Evolutionary conservation across 2,113 vertebrate genomes (phyloP), one percentile per base, ranked within the genome.

Genomic region (Aythya baeri): DNA sequence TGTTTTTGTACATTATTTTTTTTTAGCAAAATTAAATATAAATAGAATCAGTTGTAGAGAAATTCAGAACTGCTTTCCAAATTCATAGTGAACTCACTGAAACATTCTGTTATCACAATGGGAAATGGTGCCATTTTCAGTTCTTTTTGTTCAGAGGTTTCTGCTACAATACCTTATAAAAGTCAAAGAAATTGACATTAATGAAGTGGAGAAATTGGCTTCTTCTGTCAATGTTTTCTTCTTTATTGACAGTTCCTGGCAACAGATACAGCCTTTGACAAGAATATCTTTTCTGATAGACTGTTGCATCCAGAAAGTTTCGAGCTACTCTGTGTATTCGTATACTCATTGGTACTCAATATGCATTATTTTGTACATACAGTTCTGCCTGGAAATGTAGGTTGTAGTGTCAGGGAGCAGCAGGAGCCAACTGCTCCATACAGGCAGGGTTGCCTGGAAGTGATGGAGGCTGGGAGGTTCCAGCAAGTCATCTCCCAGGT

Each of bases 371-470:
- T 52, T 32, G 14, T 26, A 26, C 4, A 22, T 11, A 9, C n/a
- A 76, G 5, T 44, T 76, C 22, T 41, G 16, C 18, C 27, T 58
- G 62, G 59, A 79, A 83, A 85, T 32, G 0, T 1, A 68, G 23
- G 15, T 20, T 43, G 22, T 58, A 26, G 7, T 22, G 31, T 22
- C 49, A 44, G 17, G 15, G 16, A 70, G 17, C 9, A 43, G 38
- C 0, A 1, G 71, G 36, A 26, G 27, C 5, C 46, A 67, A 26
- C 18, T 52, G 41, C 7, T 55, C 26, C 1, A 0, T 17, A 54
- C 3, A 2, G 43, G 5, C 29, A 67, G 13, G 26, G 41, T 5
- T 58, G 41, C 10, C 43, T 7, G 4, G 13, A 67, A 8, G 3
- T 27, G 32, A 26, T 11, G 27, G 43, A 78, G 36, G 34, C 8